Conservation (phyloP, 2,888 invertebrate genomes). For the Leucozona laternaria region DNA sequence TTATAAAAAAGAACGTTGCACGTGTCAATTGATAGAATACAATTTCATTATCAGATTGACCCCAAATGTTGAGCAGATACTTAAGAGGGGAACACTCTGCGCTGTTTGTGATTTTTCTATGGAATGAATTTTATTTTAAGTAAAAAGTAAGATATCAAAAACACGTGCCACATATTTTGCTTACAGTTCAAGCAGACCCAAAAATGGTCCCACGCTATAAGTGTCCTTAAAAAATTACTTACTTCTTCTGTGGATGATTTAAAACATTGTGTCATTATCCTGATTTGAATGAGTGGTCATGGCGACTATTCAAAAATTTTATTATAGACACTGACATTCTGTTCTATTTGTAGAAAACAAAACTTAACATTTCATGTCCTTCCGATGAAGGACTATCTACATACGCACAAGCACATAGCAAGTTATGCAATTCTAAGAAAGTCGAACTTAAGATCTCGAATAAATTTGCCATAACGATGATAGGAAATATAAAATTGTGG, state of each 20-base stretch:
- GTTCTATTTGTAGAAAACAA: too few relatives aligned
- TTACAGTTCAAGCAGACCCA: neutral
- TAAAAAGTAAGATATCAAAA: slow-evolving; percentile 5
- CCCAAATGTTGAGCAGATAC: neutral
- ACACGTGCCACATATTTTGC: slow-evolving; percentile 1
- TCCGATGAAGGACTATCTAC: too few relatives aligned
- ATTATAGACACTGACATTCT: too few relatives aligned
- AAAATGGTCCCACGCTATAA: neutral
- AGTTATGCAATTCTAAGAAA: too few relatives aligned
- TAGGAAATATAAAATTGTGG: too few relatives aligned
- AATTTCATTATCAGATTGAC: neutral
- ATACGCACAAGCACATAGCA: too few relatives aligned
- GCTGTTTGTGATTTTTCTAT: neutral
- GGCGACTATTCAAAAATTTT: too few relatives aligned
- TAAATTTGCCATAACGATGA: too few relatives aligned
- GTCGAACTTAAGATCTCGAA: too few relatives aligned
- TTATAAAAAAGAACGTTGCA: neutral
- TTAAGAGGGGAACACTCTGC: neutral
- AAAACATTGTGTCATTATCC: neutral
- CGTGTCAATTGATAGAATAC: neutral
- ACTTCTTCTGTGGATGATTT: neutral
- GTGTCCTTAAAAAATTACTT: neutral
- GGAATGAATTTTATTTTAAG: neutral
- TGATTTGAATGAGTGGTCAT: too few relatives aligned
- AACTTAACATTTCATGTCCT: too few relatives aligned